These are phyloP conservation scores for Neolamprologus sp. DNA, from an alignment of 2,113 vertebrate species.

Conservation along the genomic window DNA sequence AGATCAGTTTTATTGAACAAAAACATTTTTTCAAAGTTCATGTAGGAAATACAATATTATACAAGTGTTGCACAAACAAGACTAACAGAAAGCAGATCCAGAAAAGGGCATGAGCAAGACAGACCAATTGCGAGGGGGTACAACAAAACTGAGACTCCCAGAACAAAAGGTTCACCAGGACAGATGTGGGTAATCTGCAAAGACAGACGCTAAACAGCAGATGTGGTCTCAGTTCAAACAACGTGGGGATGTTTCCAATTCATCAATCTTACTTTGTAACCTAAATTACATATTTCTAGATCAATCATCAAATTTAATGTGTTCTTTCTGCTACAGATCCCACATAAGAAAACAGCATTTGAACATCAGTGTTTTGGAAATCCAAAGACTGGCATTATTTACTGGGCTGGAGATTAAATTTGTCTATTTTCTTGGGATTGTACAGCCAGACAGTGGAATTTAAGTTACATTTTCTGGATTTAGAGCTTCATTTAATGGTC, in stretches of 20 bases:
- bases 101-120: conserved; percentile 21
- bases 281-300: background rate
- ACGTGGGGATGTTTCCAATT: background rate
- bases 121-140: background rate
- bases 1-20: conserved; percentile 62
- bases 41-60: conserved; percentile 62
- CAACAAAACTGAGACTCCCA: background rate
- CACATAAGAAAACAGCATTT: background rate
- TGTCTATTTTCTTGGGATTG: background rate
- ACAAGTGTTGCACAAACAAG: conserved; percentile 54
- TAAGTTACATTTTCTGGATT: background rate
- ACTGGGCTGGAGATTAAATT: background rate
- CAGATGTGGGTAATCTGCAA: background rate
- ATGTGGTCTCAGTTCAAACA: background rate
- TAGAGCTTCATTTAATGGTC: background rate
- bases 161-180: background rate
- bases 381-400: background rate
- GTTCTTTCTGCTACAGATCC: background rate
- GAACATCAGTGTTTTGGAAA: background rate
- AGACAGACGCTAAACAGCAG: background rate
- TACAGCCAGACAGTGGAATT: background rate
- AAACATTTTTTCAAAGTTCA: conserved; percentile 54
- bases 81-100: conserved; percentile 31
- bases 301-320: background rate
- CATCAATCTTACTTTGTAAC: background rate